These are phyloP conservation scores for Hippocampus kuda DNA, from an alignment of 2,797 vertebrate genomes.

Conservation along the genomic window DNA sequence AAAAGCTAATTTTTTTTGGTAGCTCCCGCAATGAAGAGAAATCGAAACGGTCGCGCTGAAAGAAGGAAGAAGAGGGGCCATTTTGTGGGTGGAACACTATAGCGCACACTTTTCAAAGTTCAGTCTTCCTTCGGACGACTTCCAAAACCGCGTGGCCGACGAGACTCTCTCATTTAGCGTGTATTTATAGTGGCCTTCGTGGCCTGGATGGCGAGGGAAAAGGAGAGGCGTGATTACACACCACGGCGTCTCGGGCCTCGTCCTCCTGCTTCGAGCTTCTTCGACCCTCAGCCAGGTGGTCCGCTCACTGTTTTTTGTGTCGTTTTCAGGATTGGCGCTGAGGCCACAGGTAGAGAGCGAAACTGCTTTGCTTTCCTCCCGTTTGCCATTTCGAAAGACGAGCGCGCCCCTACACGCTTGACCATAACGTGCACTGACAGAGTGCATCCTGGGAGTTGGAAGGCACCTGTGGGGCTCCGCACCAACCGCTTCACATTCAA, in stretches of 20 bases:
- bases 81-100: background rate
- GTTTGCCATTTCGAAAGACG: background rate
- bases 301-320: background rate
- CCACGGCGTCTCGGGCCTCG: slow-evolving; percentile 31
- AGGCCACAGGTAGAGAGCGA: too few species aligned
- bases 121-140: background rate
- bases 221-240: slow-evolving; percentile 48
- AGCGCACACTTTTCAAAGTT: background rate
- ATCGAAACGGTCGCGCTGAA: background rate
- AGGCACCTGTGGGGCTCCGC: too few species aligned
- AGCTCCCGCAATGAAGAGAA: background rate
- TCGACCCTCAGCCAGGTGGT: background rate
- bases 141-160: slow-evolving; percentile 13
- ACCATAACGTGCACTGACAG: background rate
- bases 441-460: background rate
- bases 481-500: too few species aligned
- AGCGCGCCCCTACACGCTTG: background rate
- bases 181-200: slow-evolving; percentile 50
- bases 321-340: too few species aligned
- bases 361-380: too few species aligned
- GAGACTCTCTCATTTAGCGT: slow-evolving; percentile 49
- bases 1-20: background rate
- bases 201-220: slow-evolving; percentile 47
- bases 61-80: background rate
- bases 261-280: slow-evolving; percentile 16